A percentile compares a stretch with the other conserved stretches of the same genome.
These are phyloP conservation scores for Pseudotriccus pelzelni DNA, from an alignment of 2,797 vertebrate genomes.

Conservation along the genomic window DNA sequence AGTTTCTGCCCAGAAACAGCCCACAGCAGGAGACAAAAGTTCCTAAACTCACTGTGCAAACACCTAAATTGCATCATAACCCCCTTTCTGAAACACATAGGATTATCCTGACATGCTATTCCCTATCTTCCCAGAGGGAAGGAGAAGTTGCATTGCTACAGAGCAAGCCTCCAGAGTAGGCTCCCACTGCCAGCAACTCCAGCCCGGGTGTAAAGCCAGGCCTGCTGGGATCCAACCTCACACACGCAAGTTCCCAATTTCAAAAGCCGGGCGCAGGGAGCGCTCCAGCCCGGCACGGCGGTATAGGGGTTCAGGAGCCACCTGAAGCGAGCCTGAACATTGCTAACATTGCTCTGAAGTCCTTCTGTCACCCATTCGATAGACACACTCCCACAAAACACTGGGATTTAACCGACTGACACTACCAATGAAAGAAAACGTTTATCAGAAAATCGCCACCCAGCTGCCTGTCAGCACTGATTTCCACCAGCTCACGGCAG, in stretches of 20 bases:
- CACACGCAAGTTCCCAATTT: not conserved
- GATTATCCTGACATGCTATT: not conserved
- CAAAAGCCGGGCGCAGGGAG: not conserved
- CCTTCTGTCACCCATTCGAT: not conserved
- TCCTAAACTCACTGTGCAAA: not conserved
- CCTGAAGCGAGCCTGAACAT: not conserved
- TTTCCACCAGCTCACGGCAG: not conserved
- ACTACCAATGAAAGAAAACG: not conserved
- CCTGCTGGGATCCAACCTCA: not conserved
- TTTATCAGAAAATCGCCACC: not conserved
- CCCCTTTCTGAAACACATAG: not conserved
- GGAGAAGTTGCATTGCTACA: not conserved
- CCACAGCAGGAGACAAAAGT: not conserved
- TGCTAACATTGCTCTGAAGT: not conserved
- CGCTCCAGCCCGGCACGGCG: not conserved
- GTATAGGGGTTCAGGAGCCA: not conserved
- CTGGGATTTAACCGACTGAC: not conserved
- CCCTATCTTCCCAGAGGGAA: not conserved
- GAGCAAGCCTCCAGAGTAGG: not conserved
- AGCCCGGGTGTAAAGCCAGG: not conserved
- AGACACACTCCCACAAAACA: not conserved
- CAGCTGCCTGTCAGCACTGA: not conserved
- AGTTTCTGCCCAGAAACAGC: not conserved
- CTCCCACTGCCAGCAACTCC: not conserved
- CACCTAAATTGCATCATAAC: not conserved